Base-by-base conservation (phyloP, 2,888 invertebrate species). In the Stictocephala bisonia region DNA sequence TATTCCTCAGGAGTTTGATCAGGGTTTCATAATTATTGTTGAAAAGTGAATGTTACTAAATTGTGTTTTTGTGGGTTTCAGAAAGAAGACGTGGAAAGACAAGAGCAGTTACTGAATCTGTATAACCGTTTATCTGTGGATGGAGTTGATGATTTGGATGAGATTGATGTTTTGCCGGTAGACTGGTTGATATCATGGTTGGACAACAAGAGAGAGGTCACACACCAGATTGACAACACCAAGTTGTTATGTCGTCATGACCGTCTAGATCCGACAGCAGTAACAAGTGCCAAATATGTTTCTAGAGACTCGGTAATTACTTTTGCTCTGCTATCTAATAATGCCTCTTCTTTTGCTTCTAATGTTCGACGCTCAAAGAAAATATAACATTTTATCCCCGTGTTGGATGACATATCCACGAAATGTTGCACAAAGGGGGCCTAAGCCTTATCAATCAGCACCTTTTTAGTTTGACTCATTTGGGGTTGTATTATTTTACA, bases 101-200 rank as follows among this genome's bases (percentile, higher is more conserved):
- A 71, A 26, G 74, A 68, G 27, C 70, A 76, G 35, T 75, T 77
- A 64, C 44, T 72, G n/a, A 44, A 67, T 9, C 31, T 77, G 24
- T 69, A 77, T 58, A 75, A 73, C 9, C 50, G 56, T 3, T 29
- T 77, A 26, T 56, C 77, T 13, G 76, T 76, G 35, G 66, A 74
- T 11, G 75, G 70, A 9, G 70, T 71, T 2, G 24, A 40, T 27
- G 71, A 71, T 2, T 53, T 58, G 73, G 75, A 74, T 2, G 80
- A 82, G 27, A 85, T 82, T 77, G 86, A 87, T 77, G 88, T 87
- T 83, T 82, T 89, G 26, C 83, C 86, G 7, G 84, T 83, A 2
- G 84, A 85, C 22, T 89, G 88, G 88, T 78, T 89, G 9, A 82
- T 81, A 0, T 84, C 86, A 70, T 88, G 88, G 87, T 78, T 88